Evolutionary conservation across 35 echinoderm and acorn worm species (phyloP).

Genomic region (Heliocidaris erythrogramma): DNA sequence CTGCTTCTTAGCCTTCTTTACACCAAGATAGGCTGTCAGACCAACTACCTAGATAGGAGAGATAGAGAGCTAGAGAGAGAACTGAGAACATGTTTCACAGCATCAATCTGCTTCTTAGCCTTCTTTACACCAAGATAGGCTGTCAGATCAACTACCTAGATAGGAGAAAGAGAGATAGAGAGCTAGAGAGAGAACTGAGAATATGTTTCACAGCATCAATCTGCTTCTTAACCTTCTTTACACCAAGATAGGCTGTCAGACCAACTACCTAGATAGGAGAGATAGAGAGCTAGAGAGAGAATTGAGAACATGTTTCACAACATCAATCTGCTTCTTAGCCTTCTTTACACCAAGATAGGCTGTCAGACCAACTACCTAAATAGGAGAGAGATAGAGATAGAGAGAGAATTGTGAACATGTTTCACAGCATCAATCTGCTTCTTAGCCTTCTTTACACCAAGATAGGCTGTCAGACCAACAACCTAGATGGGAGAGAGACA

Average conservation of each 20-base stretch:
- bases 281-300: neutral
- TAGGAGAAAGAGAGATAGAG: neutral
- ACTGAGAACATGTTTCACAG: no score
- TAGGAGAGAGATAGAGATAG: neutral
- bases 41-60: slow-evolving; percentile 57
- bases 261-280: slow-evolving; percentile 57
- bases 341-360: slow-evolving; percentile 62
- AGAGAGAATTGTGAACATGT: neutral
- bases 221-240: slow-evolving; percentile 53
- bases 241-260: slow-evolving; percentile 66
- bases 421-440: slow-evolving; percentile 45
- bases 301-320: neutral
- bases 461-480: slow-evolving; percentile 67
- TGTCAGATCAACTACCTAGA: slow-evolving; percentile 68
- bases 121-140: slow-evolving; percentile 62
- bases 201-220: slow-evolving; percentile 52
- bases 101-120: slow-evolving; percentile 57
- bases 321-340: slow-evolving; percentile 57
- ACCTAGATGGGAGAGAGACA: slow-evolving; percentile 34
- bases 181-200: no score
- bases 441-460: slow-evolving; percentile 66
- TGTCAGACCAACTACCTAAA: slow-evolving; percentile 68
- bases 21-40: slow-evolving; percentile 66
- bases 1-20: slow-evolving; percentile 55
- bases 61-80: neutral